A percentile compares a stretch with the other conserved stretches of the same genome.
Conservation (phyloP, 1,140 invertebrate species). For the Caenorhabditis inopinata region DNA sequence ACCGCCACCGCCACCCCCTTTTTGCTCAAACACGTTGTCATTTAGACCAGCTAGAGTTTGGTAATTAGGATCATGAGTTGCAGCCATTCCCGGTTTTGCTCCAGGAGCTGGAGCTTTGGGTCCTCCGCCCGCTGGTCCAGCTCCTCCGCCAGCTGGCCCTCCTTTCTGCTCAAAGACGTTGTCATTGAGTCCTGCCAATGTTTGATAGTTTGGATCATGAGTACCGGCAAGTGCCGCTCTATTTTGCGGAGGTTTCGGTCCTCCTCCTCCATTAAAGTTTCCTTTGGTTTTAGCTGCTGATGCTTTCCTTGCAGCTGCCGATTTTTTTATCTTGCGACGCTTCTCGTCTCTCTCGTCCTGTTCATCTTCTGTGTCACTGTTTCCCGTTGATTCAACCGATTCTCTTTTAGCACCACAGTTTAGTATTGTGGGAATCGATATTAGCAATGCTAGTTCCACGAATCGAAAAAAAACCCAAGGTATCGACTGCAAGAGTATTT, state of each 20-base stretch:
- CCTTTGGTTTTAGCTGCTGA: background rate
- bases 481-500: background rate
- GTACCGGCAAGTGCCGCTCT: slow-evolving; percentile 13
- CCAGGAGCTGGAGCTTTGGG: background rate
- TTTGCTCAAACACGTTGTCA: background rate
- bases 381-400: background rate
- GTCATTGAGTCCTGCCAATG: slow-evolving; percentile 7
- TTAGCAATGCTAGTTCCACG: no score
- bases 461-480: no score
- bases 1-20: background rate
- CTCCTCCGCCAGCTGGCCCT: background rate
- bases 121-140: background rate
- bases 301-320: background rate
- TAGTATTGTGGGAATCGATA: no score
- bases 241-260: slow-evolving; percentile 16
- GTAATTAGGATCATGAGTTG: slow-evolving; percentile 24
- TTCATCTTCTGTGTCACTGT: background rate
- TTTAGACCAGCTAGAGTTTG: slow-evolving; percentile 13
- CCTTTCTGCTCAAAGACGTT: slow-evolving; percentile 17
- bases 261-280: background rate
- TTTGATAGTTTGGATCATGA: slow-evolving; percentile 31
- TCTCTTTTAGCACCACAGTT: background rate
- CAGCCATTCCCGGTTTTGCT: slow-evolving; percentile 1
- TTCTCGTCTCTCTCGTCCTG: background rate
- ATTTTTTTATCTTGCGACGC: background rate